Base-by-base conservation (phyloP, 2,797 vertebrate genomes). In the Amazonetta brasiliensis region DNA sequence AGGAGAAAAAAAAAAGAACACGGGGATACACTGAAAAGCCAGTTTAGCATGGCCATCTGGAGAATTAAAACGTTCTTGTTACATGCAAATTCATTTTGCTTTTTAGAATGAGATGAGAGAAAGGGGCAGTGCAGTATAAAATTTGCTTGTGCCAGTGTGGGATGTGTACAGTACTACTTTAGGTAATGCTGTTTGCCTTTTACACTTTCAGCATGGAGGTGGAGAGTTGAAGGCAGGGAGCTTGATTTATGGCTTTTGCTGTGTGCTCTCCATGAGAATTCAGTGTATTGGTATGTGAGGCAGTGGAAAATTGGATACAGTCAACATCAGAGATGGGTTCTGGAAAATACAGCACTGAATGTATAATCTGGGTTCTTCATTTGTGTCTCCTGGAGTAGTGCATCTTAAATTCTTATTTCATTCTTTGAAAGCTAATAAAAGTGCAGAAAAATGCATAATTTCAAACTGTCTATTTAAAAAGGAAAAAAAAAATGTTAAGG, bases 101-200 rank as follows among this genome's bases (percentile, higher is more conserved):
- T 85, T 92, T 93, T 50, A 4, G 72, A 81, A 71, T 17, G 0
- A 81, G 4, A 31, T 8, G 2, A 39, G 11, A n/a, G 31, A 60
- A 71, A 46, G 11, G 23, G 22, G 30, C 2, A 3, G 25, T 23
- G 26, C 25, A 12, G 20, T 22, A 17, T 5, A n/a, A 48, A 30
- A 41, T 58, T 28, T 41, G 13, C 8, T 12, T 44, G 23, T 66
- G 31, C n/a, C 1, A 2, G 10, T 50, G 30, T 22, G 26, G 66
- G 20, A 12, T 4, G 3, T 3, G 0, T 39, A 7, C 17, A 50
- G 28, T 22, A 43, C 25, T 60, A 1, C 30, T 74, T 81, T 2
- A 2, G 2, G 25, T 1, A 0, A 6, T 18, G 7, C 8, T 37
- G 26, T 20, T 64, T 84, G 37, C 48, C 30, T 73, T 67, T 67